Percentiles rank a stretch among this genome's conserved stretches.
phyloP scores from a whole-genome alignment of 2,113 vertebrate genomes.

The Menidia beryllina region DNA sequence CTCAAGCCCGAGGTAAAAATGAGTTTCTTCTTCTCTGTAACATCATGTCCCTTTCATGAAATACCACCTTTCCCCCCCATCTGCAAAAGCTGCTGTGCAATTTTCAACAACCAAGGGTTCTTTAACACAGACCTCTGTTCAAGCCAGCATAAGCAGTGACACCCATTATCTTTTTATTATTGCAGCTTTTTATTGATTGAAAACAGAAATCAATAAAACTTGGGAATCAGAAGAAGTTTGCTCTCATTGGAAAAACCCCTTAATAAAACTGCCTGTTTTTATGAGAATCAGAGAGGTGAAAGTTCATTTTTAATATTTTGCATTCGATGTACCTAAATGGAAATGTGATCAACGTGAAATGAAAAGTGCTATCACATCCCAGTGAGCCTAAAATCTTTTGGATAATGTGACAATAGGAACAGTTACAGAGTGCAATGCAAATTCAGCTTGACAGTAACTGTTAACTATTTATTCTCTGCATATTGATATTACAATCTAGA shows the following conservation, averaged over 20 bases:
- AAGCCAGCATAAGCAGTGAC: constrained; percentile 29
- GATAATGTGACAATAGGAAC: background rate
- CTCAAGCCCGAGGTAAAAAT: constrained; percentile 25
- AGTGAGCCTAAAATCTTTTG: constrained; percentile 1
- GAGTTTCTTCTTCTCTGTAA: constrained; percentile 16
- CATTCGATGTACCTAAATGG: constrained; percentile 5
- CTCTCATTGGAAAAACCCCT: too few relatives aligned
- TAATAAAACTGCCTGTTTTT: too few relatives aligned
- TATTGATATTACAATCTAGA: background rate
- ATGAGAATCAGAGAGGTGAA: too few relatives aligned
- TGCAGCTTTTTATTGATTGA: too few relatives aligned
- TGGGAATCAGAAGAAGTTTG: too few relatives aligned
- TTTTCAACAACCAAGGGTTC: constrained; percentile 15
- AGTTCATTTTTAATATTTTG: accelerated
- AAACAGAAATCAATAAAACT: too few relatives aligned
- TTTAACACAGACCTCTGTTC: background rate
- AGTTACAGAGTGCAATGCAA: background rate
- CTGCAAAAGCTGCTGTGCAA: constrained; percentile 11
- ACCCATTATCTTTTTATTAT: background rate
- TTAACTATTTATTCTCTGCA: background rate
- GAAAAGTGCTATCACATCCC: background rate
- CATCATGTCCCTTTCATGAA: background rate
- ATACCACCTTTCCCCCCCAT: background rate
- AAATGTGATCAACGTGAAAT: constrained; percentile 20
- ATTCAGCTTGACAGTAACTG: background rate